Evolutionary conservation across 1,140 invertebrate genomes (phyloP), one percentile per base, ranked within the genome.

Genomic region (Drosophila jambulina): DNA sequence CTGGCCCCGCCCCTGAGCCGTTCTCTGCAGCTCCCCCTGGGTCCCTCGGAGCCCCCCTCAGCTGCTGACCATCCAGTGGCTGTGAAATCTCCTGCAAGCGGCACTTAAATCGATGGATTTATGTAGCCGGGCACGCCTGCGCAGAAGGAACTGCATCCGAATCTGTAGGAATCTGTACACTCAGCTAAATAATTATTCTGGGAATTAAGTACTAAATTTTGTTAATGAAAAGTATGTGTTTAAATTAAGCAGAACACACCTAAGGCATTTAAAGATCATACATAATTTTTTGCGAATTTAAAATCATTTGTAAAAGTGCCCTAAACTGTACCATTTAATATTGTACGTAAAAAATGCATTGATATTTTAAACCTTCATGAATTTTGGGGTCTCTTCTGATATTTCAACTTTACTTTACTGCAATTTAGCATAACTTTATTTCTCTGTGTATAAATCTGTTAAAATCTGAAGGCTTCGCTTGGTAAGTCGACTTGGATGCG

Each of bases 71-170:
- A 40, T 57, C 65, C 58, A 72, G 78, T 77, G 45, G 69, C 46
- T 61, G 83, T 65, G 75, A 78, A 82, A 87, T 80, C 80, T 87
- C 69, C 82, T 78, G 84, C 82, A 75, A 75, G 84, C 69, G 68
- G 86, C 85, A 90, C 86, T 90, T 90, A 90, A 90, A 90, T 90
- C 81, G 85, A 82, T 80, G 85, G 81, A 90, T 90, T 90, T 90
- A 90, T 90, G 85, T 76, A 90, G 81, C 81, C 70, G 51, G 69
- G 65, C 65, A 76, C 85, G 78, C 72, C 85, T 88, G 84, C 81
- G 80, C 84, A 80, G 61, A 58, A 72, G 69, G 69, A 58, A 49
- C 67, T 57, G 69, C 69, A 72, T 71, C 67, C 67, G 64, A 69
- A 43, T 45, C 32, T 27, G 21, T 21, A 34, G 61, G 36, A 56